These are phyloP conservation scores for Plutomurus gul DNA, from an alignment of 1,140 invertebrate species.

Conservation along the genomic window DNA sequence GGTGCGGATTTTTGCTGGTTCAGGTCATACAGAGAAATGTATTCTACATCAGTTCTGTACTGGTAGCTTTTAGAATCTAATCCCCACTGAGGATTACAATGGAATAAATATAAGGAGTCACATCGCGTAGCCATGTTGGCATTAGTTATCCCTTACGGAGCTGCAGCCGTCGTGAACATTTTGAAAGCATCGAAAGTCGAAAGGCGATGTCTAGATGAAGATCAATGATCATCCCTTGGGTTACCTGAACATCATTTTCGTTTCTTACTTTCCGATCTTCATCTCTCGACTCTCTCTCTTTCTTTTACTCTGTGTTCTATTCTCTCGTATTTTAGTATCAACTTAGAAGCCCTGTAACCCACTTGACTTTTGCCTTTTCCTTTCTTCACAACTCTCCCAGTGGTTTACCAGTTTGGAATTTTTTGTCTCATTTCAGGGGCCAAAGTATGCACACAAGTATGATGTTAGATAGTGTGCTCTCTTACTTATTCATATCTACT, in stretches of 20 bases:
- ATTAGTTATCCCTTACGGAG: neutral
- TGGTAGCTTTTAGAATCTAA: neutral
- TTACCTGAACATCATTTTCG: constrained; percentile 32
- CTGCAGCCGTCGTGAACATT: neutral
- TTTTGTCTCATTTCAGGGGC: neutral
- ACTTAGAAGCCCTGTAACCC: neutral
- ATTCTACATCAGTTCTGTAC: neutral
- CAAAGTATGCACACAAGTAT: too few relatives aligned
- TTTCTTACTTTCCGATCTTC: constrained; percentile 2
- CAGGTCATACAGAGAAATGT: neutral
- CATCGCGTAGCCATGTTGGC: constrained; percentile 3
- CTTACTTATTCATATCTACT: too few relatives aligned
- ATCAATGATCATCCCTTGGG: constrained; percentile 23
- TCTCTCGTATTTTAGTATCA: too few relatives aligned
- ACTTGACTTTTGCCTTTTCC: neutral
- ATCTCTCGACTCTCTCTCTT: neutral
- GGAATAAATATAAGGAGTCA: constrained; percentile 13
- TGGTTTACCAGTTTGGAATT: too few relatives aligned
- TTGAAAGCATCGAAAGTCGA: neutral
- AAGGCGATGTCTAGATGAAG: constrained; percentile 6
- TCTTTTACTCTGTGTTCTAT: neutral
- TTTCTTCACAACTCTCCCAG: neutral
- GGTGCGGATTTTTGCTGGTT: too few relatives aligned
- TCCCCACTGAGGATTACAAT: neutral
- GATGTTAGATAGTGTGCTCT: too few relatives aligned